phyloP scores from a whole-genome alignment of 2,113 vertebrate genomes.

The Tupaia tana region DNA sequence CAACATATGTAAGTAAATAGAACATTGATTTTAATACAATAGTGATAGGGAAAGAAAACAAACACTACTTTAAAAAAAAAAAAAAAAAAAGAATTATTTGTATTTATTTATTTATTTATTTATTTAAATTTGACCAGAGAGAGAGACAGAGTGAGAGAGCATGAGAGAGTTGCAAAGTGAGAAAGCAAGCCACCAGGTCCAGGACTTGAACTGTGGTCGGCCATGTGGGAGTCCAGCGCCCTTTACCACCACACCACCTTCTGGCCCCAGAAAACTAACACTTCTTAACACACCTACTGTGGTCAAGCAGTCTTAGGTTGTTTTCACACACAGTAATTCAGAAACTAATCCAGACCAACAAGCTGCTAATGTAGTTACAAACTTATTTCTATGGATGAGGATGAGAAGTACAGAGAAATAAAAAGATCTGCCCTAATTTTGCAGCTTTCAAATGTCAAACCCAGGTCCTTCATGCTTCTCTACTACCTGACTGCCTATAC shows the following conservation, averaged over 20 bases:
- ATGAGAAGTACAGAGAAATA: slow-evolving; percentile 1
- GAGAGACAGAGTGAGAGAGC: no score
- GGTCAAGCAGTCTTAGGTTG: slow-evolving; percentile 24
- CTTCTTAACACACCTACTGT: slow-evolving; percentile 43
- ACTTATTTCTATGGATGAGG: neutral
- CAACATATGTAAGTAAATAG: slow-evolving; percentile 64
- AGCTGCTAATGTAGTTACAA: neutral
- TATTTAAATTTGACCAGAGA: no score
- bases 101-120: no score
- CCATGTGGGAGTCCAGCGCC: no score
- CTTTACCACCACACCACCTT: no score
- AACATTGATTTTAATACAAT: slow-evolving; percentile 62
- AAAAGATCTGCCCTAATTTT: slow-evolving; percentile 45
- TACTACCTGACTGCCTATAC: neutral
- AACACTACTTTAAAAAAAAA: neutral
- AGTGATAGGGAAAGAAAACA: slow-evolving; percentile 50
- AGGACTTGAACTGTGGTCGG: no score
- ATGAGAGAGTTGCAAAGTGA: no score
- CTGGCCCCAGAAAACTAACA: slow-evolving; percentile 1
- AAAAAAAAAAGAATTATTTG: no score
- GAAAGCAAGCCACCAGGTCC: no score
- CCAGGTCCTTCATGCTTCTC: neutral
- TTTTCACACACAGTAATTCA: slow-evolving; percentile 32
- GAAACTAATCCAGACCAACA: slow-evolving; percentile 24
- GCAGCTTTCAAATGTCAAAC: neutral